phyloP scores from a whole-genome alignment of 2,888 invertebrate genomes.

The Callyntrura guangdongensis region DNA sequence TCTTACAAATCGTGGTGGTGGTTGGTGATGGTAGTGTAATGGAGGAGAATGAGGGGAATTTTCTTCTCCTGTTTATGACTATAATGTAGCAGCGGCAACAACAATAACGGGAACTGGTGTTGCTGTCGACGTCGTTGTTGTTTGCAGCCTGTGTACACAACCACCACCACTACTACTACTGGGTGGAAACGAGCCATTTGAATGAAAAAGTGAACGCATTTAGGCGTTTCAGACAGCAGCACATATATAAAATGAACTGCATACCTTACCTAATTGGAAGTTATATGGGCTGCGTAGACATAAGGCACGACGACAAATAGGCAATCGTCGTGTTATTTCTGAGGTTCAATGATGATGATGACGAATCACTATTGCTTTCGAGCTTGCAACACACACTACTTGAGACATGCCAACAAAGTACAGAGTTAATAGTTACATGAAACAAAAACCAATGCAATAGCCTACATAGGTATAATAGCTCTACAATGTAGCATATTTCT shows the following conservation, averaged over 20 bases:
- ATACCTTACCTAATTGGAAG: too few species aligned
- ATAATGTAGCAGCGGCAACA: too few species aligned
- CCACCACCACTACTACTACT: background rate
- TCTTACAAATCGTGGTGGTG: constrained; percentile 31
- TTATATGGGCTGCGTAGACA: too few species aligned
- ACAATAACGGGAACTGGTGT: constrained; percentile 33
- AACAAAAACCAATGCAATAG: background rate
- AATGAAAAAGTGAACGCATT: background rate
- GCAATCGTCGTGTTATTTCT: constrained; percentile 20
- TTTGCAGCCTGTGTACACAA: background rate
- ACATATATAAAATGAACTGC: too few species aligned
- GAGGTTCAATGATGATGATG: constrained; percentile 21
- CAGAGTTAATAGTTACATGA: background rate
- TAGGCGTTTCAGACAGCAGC: too few species aligned
- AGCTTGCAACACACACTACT: background rate
- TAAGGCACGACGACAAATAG: constrained; percentile 29
- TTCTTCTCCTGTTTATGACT: background rate
- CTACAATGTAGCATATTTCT: background rate
- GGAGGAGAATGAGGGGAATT: constrained; percentile 10
- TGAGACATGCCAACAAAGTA: background rate
- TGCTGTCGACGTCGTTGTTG: background rate
- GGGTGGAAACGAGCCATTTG: background rate
- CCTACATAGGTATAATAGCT: background rate
- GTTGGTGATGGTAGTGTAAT: background rate
- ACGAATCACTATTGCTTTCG: constrained; percentile 12